A percentile compares a stretch with the other conserved stretches of the same genome.
Conservation (phyloP, 2,888 invertebrate genomes). For the Holacanthella duospinosa region DNA sequence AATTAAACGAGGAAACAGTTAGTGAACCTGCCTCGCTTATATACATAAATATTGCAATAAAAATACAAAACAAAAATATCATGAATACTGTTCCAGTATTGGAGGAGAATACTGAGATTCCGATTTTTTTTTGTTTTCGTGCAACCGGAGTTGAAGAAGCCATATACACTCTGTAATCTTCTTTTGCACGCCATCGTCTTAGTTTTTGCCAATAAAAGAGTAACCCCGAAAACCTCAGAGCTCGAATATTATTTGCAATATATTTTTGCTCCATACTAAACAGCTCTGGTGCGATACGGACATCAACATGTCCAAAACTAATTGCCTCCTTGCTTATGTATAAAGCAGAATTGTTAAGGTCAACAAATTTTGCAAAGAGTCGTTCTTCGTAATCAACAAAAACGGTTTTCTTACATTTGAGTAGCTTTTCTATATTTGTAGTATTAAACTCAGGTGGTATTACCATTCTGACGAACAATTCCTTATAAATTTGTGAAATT, state of each 20-base stretch:
- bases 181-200: background rate
- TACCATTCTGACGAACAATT: background rate
- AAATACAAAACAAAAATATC: background rate
- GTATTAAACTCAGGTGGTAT: background rate
- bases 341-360: background rate
- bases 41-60: background rate
- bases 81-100: background rate
- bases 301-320: background rate
- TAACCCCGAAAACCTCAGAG: background rate
- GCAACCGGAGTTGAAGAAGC: too few species aligned
- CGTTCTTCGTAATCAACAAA: background rate
- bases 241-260: background rate
- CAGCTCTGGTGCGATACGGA: background rate
- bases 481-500: background rate
- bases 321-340: background rate
- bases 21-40: too few species aligned
- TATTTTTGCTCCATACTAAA: background rate
- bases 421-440: too few species aligned
- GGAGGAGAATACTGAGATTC: background rate
- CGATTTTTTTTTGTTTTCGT: too few species aligned
- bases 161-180: background rate
- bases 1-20: too few species aligned
- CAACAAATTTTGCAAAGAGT: background rate
- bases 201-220: background rate
- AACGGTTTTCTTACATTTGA: background rate